Evolutionary conservation across 2,888 invertebrate species (phyloP).

Genomic region (Eupithecia tripunctaria): DNA sequence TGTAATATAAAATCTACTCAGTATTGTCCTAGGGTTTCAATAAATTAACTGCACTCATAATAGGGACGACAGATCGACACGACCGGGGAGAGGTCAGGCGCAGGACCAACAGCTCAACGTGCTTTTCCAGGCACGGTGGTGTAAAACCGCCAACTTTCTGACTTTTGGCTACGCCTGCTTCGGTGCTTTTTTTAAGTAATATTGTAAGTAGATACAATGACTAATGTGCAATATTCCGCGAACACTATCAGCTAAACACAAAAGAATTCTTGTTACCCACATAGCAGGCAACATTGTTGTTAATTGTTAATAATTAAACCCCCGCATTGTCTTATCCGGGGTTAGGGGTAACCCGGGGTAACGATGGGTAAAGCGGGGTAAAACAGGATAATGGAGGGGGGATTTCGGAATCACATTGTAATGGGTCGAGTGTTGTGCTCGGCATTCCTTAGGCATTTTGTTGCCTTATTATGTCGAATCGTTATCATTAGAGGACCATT

Average conservation of each 20-base stretch:
- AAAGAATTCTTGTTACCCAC: conserved; percentile 28
- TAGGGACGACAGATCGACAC: too few relatives aligned
- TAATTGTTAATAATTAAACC: conserved; percentile 38
- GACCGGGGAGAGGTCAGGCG: too few relatives aligned
- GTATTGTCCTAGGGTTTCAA: too few relatives aligned
- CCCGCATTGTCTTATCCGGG: conserved; percentile 32
- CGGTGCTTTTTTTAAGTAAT: too few relatives aligned
- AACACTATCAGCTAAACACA: conserved; percentile 23
- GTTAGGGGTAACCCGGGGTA: conserved; percentile 26
- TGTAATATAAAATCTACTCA: too few relatives aligned
- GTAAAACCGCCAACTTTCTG: too few relatives aligned
- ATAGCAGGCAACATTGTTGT: conserved; percentile 33
- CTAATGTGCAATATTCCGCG: neutral
- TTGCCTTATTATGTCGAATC: conserved; percentile 23
- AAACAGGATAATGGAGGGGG: conserved; percentile 23
- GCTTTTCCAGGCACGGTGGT: too few relatives aligned
- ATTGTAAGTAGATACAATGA: neutral
- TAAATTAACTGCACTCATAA: too few relatives aligned
- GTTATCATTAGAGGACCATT: conserved; percentile 20
- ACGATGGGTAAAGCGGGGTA: conserved; percentile 13
- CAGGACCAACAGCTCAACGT: too few relatives aligned
- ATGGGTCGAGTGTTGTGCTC: conserved; percentile 29
- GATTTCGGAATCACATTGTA: conserved; percentile 32
- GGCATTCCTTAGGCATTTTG: conserved; percentile 26
- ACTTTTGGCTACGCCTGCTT: too few relatives aligned